Evolutionary conservation across 1,140 invertebrate genomes (phyloP), one percentile per base, ranked within the genome.

Genomic region (Drosophila baimaii): DNA sequence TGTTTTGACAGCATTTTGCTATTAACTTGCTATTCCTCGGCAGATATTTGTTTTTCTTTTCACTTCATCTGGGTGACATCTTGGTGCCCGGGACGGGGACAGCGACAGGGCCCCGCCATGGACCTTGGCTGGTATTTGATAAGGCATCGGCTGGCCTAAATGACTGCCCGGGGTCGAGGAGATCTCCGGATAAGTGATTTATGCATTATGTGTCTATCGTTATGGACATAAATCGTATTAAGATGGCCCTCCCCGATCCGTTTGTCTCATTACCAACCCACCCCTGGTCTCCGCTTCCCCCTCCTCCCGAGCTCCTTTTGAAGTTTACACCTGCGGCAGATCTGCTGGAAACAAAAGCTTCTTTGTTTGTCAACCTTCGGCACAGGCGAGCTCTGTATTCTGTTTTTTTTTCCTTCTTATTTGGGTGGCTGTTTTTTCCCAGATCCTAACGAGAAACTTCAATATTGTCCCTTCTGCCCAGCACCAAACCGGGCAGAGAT

Each of bases 311-410:
- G 51, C 54, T 63, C 68, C 74, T 68, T 79, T 79, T 78, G 68
- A 79, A 78, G 76, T 78, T 77, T 72, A 64, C 76, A 79, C 76
- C 76, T 79, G 76, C 55, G 75, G 76, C 76, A 78, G 61, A 21
- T 25, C 46, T 29, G 51, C 51, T 63, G 59, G 77, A 79, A 83
- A 86, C 79, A 73, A 72, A 89, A 84, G 73, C 77, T 59, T 61
- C 77, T 84, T 89, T 84, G 79, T 88, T 88, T 81, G 80, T 74
- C 77, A 89, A 89, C 77, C 84, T 84, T 73, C 43, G 75, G 73
- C 17, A 25, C 10, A 52, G 47, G 51, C 51, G 23, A 15, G 23
- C 17, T 54, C 19, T 3, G 12, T n/a, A 5, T 15, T 35, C 12
- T 35, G 5, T 35, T 37, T 15, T 37, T 35, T 52, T 33, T 52